Evolutionary conservation across 1,140 invertebrate genomes (phyloP).

Genomic region (Cardiocondyla obscurior): DNA sequence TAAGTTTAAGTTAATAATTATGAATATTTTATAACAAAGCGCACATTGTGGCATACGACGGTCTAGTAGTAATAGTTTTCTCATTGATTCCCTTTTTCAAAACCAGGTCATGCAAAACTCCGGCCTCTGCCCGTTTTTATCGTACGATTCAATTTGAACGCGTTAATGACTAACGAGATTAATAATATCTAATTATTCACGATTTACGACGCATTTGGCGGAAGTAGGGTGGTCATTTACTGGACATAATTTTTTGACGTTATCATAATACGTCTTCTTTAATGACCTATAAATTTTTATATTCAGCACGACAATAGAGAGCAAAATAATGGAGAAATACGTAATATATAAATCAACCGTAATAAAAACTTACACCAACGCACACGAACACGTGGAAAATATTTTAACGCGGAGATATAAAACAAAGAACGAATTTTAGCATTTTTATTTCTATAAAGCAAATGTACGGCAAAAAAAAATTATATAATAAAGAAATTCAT

Average conservation of each 20-base stretch:
- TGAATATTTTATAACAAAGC: neutral
- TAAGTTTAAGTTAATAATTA: neutral
- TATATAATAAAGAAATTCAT: neutral
- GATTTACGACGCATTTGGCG: conserved; percentile 26
- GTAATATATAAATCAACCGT: neutral
- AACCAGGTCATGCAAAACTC: neutral
- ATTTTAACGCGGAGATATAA: neutral
- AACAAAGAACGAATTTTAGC: neutral
- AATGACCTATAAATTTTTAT: conserved; percentile 40
- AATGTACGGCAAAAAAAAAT: conserved; percentile 9
- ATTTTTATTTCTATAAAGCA: neutral
- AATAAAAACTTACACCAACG: neutral
- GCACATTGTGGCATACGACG: neutral
- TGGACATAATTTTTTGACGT: conserved; percentile 52
- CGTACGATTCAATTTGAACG: neutral
- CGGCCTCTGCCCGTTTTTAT: neutral
- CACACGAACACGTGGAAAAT: neutral
- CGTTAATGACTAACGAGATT: conserved; percentile 9
- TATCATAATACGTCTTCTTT: conserved; percentile 12
- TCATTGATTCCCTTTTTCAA: neutral
- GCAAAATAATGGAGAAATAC: neutral
- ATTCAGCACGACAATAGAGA: conserved; percentile 5
- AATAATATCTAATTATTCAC: conserved; percentile 46
- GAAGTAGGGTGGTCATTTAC: conserved; percentile 48
- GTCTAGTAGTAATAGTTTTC: neutral